A percentile compares a stretch with the other conserved stretches of the same genome.
phyloP scores from a whole-genome alignment of 2,113 vertebrate species.

The Chunga burmeisteri region DNA sequence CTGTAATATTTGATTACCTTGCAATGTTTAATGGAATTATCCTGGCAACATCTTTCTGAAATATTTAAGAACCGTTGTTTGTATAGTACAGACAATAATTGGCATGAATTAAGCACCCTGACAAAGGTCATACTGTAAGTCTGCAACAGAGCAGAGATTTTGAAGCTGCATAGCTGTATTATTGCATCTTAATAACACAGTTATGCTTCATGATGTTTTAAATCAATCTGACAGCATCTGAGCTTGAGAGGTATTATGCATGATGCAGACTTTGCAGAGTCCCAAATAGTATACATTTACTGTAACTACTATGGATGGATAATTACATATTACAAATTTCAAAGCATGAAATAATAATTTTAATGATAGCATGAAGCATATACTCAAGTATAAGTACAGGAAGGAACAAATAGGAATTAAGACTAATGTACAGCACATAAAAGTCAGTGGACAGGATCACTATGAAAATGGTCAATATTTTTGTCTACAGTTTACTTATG shows the following conservation, averaged over 20 bases:
- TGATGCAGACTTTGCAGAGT: neutral
- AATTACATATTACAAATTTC: conserved; percentile 39
- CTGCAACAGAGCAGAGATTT: neutral
- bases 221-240: conserved; percentile 21
- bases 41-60: neutral
- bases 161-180: neutral
- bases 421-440: neutral
- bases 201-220: conserved; percentile 5
- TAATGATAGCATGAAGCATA: conserved; percentile 7
- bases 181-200: neutral
- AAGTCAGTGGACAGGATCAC: conserved; percentile 33
- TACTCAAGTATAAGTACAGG: conserved; percentile 16
- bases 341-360: conserved; percentile 40
- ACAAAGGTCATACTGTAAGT: neutral
- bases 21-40: neutral
- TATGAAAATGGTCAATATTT: conserved; percentile 40
- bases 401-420: conserved; percentile 36
- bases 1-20: neutral
- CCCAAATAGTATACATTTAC: neutral
- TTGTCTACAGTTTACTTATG: conserved; percentile 7
- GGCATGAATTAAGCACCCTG: neutral
- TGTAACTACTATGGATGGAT: neutral
- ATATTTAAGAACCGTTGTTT: conserved; percentile 19
- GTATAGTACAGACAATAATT: neutral
- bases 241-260: neutral